phyloP scores from a whole-genome alignment of 2,113 vertebrate species.

The Cinclus cinclus region DNA sequence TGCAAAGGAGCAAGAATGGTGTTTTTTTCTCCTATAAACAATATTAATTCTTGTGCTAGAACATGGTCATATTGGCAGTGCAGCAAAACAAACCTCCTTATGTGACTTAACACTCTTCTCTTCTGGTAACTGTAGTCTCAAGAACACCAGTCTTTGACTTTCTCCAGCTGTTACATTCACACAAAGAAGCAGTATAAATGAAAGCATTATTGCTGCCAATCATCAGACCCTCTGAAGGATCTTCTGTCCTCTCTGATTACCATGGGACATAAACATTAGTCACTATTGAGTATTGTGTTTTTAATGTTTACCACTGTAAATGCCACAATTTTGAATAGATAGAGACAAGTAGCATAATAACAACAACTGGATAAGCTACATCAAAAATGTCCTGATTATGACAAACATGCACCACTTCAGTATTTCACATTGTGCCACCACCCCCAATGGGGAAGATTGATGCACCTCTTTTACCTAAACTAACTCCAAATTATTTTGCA shows the following conservation, averaged over 20 bases:
- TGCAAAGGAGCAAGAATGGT: not conserved
- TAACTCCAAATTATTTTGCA: not conserved
- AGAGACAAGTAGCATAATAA: not conserved
- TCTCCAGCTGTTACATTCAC: conserved; percentile 15
- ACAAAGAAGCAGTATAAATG: conserved; percentile 46
- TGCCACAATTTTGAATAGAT: not conserved
- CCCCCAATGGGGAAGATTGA: not conserved
- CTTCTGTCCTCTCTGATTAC: conserved; percentile 27
- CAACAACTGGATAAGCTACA: not conserved
- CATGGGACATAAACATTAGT: not conserved
- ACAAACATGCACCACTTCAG: not conserved
- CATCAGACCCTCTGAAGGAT: conserved; percentile 34
- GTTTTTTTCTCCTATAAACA: not conserved
- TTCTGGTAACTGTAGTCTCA: not conserved
- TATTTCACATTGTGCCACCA: not conserved
- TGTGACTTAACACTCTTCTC: not conserved
- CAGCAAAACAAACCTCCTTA: conserved; percentile 4
- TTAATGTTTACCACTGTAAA: conserved; percentile 7
- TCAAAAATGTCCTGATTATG: not conserved
- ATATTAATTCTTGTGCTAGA: not conserved
- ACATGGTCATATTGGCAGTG: not conserved
- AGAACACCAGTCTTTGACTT: conserved; percentile 2
- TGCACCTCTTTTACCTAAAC: not conserved
- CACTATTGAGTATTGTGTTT: conserved; percentile 35
- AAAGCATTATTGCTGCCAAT: not conserved